Conservation (phyloP, 2,888 invertebrate genomes). For the Lottia gigantea region DNA sequence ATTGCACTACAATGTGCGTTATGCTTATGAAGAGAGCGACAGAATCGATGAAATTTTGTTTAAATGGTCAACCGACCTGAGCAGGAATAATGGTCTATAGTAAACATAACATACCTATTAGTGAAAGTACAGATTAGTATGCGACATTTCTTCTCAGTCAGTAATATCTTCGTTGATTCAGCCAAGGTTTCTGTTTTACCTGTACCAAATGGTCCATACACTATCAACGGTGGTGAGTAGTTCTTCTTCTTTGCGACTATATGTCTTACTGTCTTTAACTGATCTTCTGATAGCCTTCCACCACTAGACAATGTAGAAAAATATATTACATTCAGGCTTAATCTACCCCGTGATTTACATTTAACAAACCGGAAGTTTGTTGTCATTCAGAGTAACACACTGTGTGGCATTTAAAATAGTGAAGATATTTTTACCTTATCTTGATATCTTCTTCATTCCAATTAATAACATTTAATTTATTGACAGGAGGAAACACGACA, state of each 20-base stretch:
- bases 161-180: conserved; percentile 59
- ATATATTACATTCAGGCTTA: too few species aligned
- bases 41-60: too few species aligned
- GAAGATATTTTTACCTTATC: too few species aligned
- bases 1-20: too few species aligned
- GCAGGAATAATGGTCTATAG: background rate
- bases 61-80: too few species aligned
- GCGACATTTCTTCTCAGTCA: conserved; percentile 40
- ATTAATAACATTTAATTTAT: conserved; percentile 41
- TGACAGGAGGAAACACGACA: conserved; percentile 62
- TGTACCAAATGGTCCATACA: conserved; percentile 66
- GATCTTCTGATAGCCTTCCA: conserved; percentile 56
- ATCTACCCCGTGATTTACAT: too few species aligned
- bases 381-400: too few species aligned
- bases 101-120: conserved; percentile 46
- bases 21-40: too few species aligned
- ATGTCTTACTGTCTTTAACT: conserved; percentile 60
- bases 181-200: conserved; percentile 66
- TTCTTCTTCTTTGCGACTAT: conserved; percentile 51
- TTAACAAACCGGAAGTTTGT: too few species aligned
- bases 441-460: too few species aligned
- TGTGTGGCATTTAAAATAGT: too few species aligned
- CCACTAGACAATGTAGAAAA: too few species aligned
- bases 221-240: conserved; percentile 60
- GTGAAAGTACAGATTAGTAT: conserved; percentile 63